phyloP scores from a whole-genome alignment of 2,888 invertebrate species.

The Myopa testacea region DNA sequence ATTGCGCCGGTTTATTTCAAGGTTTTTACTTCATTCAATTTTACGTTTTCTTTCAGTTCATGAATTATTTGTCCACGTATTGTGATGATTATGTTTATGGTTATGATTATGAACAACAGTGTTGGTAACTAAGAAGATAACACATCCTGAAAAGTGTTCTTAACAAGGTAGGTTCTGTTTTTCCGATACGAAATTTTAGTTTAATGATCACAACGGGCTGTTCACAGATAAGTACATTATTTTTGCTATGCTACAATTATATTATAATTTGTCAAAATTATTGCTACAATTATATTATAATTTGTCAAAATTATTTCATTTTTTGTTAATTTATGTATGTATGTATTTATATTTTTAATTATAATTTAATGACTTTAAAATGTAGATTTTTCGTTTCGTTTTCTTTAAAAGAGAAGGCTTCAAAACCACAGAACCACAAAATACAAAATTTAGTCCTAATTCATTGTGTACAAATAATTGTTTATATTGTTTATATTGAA shows the following conservation, averaged over 20 bases:
- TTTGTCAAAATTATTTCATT: not conserved
- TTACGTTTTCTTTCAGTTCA: not conserved
- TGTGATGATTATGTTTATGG: not conserved
- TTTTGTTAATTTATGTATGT: not conserved
- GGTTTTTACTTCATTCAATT: not conserved
- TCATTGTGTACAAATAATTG: too few relatives aligned
- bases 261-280: not conserved
- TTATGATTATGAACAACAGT: not conserved
- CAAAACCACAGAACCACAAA: too few relatives aligned
- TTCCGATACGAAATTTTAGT: slow-evolving; percentile 20
- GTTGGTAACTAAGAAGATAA: not conserved
- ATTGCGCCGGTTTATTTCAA: slow-evolving; percentile 14
- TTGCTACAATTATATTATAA: not conserved
- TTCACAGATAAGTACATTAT: slow-evolving; percentile 57
- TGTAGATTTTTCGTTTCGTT: too few relatives aligned
- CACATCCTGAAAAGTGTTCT: slow-evolving; percentile 52
- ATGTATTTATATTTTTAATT: too few relatives aligned
- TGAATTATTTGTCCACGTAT: not conserved
- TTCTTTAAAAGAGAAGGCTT: too few relatives aligned
- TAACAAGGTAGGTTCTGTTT: slow-evolving; percentile 53
- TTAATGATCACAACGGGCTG: slow-evolving; percentile 59
- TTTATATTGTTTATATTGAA: slow-evolving; percentile 7
- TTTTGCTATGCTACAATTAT: slow-evolving; percentile 27
- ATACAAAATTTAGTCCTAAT: too few relatives aligned
- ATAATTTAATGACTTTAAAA: too few relatives aligned